A percentile compares a stretch with the other conserved stretches of the same genome.
Evolutionary conservation across 92 coral and sea anemone genomes (phyloP).

Genomic region (Actinernus sp.): DNA sequence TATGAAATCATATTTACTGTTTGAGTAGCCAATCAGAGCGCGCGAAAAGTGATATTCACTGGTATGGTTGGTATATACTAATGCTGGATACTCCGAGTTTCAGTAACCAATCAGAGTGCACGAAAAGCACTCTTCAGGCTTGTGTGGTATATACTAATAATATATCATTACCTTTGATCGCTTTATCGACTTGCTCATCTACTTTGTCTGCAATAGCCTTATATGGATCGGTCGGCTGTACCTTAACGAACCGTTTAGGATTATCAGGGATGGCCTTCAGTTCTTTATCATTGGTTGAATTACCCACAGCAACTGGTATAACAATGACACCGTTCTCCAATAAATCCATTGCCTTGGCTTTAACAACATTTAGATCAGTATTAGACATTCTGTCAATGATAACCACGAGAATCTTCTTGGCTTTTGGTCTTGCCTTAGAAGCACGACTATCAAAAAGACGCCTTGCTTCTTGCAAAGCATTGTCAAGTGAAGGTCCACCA

Average conservation of each 20-base stretch:
- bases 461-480: slow-evolving; percentile 47
- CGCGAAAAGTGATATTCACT: no score
- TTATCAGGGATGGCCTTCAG: slow-evolving; percentile 32
- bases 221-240: slow-evolving; percentile 62
- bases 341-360: slow-evolving; percentile 17
- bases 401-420: slow-evolving; percentile 76
- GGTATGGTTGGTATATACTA: no score
- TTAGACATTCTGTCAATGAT: slow-evolving; percentile 48
- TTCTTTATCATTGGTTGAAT: slow-evolving; percentile 13
- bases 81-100: no score
- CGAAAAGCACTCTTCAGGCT: no score
- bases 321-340: slow-evolving; percentile 56
- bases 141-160: no score
- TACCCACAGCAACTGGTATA: slow-evolving; percentile 70
- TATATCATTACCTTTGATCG: no score
- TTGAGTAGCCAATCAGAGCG: no score
- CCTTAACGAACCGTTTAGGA: slow-evolving; percentile 54
- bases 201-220: slow-evolving; percentile 63
- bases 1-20: no score
- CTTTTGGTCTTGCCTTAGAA: slow-evolving; percentile 46
- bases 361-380: slow-evolving; percentile 6
- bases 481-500: slow-evolving; percentile 53
- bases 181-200: slow-evolving; percentile 82
- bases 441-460: slow-evolving; percentile 62
- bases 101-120: no score